Conservation (phyloP, 2,113 vertebrate genomes). For the Casuarius casuarius region DNA sequence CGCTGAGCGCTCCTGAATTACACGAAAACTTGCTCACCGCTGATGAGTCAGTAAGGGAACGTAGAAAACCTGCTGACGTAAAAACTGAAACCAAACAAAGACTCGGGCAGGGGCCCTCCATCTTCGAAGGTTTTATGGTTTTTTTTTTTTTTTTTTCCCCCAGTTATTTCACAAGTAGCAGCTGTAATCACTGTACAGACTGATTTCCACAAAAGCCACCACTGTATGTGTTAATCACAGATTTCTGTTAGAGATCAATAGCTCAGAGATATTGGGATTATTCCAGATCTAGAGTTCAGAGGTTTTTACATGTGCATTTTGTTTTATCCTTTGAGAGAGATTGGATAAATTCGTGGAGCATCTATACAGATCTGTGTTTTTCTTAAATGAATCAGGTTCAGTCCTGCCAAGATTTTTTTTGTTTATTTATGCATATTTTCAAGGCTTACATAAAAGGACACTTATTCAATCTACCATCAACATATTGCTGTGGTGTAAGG, state of each 20-base stretch:
- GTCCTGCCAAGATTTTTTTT: not conserved
- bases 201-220: not conserved
- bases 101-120: not conserved
- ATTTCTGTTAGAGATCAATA: not conserved
- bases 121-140: no score
- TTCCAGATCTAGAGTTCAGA: not conserved
- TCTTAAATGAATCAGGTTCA: not conserved
- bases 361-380: not conserved
- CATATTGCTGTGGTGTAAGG: not conserved
- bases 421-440: conserved; percentile 5
- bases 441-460: not conserved
- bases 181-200: not conserved
- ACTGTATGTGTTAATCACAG: not conserved
- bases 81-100: not conserved
- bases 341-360: not conserved
- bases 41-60: not conserved
- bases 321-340: not conserved
- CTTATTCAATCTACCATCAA: not conserved
- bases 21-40: not conserved
- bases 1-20: not conserved
- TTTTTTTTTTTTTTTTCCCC: no score
- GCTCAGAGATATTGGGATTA: not conserved
- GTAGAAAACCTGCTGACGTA: not conserved
- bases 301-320: not conserved
- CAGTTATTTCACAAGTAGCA: not conserved